phyloP scores from a whole-genome alignment of 2,113 vertebrate genomes.

The Grammomys dolichurus region DNA sequence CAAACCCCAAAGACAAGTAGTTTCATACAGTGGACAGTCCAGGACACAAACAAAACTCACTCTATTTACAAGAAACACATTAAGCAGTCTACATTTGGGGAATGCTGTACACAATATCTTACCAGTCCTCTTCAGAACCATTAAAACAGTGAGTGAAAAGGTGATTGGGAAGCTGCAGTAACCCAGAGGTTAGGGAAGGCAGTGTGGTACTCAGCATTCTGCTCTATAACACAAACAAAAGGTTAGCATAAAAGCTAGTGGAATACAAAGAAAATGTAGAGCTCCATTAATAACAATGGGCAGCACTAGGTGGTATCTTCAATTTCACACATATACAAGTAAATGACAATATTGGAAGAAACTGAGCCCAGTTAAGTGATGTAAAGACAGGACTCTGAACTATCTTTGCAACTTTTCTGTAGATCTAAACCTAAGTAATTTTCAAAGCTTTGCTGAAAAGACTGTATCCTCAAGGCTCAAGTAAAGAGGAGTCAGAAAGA shows the following conservation, averaged over 20 bases:
- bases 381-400: neutral
- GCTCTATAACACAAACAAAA: neutral
- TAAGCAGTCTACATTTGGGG: neutral
- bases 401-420: neutral
- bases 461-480: neutral
- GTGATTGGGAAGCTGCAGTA: neutral
- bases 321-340: neutral
- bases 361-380: neutral
- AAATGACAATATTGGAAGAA: neutral
- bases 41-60: neutral
- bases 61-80: neutral
- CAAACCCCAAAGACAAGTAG: too few relatives aligned
- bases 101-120: neutral
- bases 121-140: neutral
- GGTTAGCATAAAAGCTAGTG: neutral
- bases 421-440: neutral
- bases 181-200: neutral
- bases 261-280: neutral
- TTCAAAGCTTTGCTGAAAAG: constrained; percentile 20
- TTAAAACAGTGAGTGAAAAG: neutral
- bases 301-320: neutral
- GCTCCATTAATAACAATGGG: neutral
- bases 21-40: too few relatives aligned
- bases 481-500: neutral
- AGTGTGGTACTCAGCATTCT: neutral